phyloP scores from a whole-genome alignment of 2,888 invertebrate genomes.

The Perizoma affinitatum region DNA sequence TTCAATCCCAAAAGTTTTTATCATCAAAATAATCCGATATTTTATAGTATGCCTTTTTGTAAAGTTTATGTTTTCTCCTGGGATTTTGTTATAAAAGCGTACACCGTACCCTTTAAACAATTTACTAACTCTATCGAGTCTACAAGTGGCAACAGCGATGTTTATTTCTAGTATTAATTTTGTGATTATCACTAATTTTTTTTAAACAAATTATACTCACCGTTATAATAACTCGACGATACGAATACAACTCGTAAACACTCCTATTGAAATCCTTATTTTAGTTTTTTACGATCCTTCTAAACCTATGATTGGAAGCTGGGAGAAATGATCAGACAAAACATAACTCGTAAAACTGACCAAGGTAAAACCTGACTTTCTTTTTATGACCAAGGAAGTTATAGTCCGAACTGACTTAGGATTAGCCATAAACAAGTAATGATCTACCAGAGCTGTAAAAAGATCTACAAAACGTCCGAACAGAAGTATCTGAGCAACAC shows the following conservation, averaged over 20 bases:
- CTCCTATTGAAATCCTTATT: neutral
- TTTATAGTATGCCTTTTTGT: too few species aligned
- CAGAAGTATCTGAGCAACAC: neutral
- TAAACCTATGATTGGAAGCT: conserved; percentile 1
- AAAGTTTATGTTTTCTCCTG: too few species aligned
- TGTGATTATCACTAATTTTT: too few species aligned
- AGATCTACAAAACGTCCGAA: conserved; percentile 29
- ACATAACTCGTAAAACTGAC: conserved; percentile 30
- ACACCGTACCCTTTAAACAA: too few species aligned
- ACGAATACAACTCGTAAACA: too few species aligned
- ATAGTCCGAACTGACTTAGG: conserved; percentile 27
- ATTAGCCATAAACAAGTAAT: conserved; percentile 30
- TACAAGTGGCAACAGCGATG: too few species aligned
- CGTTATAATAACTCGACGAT: too few species aligned
- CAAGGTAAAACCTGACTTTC: conserved; percentile 32
- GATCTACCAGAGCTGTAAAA: conserved; percentile 25
- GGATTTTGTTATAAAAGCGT: too few species aligned
- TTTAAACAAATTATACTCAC: too few species aligned
- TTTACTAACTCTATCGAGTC: too few species aligned
- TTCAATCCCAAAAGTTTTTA: too few species aligned
- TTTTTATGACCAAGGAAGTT: conserved; percentile 32
- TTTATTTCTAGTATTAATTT: too few species aligned
- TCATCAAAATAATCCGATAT: neutral
- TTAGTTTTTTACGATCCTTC: neutral
- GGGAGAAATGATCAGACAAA: conserved; percentile 23